Conservation (phyloP, 2,797 vertebrate genomes). For the Miichthys miiuy region DNA sequence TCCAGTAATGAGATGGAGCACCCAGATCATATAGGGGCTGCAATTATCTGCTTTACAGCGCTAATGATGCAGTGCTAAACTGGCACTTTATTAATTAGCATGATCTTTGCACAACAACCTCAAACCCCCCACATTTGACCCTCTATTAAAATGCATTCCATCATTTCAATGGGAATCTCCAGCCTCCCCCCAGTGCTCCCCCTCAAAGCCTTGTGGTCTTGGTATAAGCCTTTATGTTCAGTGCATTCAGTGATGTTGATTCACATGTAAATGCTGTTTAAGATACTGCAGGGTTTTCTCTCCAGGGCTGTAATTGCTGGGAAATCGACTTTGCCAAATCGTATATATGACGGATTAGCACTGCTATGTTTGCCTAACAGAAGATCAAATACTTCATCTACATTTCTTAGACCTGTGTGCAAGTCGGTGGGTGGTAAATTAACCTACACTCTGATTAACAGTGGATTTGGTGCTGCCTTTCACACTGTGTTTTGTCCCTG, state of each 20-base stretch:
- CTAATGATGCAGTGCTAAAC: conserved; percentile 58
- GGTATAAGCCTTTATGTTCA: conserved; percentile 58
- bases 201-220: conserved; percentile 47
- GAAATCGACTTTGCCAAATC: conserved; percentile 69
- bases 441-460: conserved; percentile 74
- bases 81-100: conserved; percentile 72
- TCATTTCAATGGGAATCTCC: conserved; percentile 43
- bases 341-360: conserved; percentile 73
- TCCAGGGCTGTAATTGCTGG: conserved; percentile 70
- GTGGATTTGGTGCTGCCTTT: conserved; percentile 54
- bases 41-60: conserved; percentile 32
- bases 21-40: conserved; percentile 34
- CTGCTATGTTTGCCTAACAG: conserved; percentile 59
- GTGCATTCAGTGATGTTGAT: conserved; percentile 70
- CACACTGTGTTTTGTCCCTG: conserved; percentile 46
- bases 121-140: conserved; percentile 58
- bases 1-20: conserved; percentile 36
- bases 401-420: conserved; percentile 58
- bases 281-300: conserved; percentile 55
- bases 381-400: conserved; percentile 66
- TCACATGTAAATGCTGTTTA: conserved; percentile 83
- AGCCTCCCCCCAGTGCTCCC: not conserved
- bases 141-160: conserved; percentile 65
- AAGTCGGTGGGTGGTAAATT: conserved; percentile 68
- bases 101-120: conserved; percentile 55